These are phyloP conservation scores for Sycobia sp. DNA, from an alignment of 1,140 invertebrate genomes.

Conservation along the genomic window DNA sequence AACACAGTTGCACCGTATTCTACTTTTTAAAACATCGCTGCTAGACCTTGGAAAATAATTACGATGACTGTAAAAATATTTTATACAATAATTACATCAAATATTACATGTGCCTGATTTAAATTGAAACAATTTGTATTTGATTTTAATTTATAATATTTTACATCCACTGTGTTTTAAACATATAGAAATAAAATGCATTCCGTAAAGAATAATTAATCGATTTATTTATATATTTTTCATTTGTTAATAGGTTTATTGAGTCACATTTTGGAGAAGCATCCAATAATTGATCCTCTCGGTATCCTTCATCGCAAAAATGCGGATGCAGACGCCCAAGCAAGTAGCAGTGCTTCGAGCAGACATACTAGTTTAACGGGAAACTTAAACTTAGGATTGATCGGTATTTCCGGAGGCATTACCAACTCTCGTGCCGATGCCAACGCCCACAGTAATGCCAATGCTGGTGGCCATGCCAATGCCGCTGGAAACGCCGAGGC, in stretches of 20 bases:
- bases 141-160: no score
- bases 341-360: constrained; percentile 9
- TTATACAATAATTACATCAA: no score
- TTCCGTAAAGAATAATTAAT: no score
- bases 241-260: background rate
- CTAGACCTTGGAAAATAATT: no score
- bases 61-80: no score
- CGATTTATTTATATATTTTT: no score
- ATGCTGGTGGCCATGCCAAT: background rate
- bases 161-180: no score
- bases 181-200: no score
- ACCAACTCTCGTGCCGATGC: background rate
- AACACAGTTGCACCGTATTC: no score
- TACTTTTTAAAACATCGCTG: no score
- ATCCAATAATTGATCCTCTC: constrained; percentile 45
- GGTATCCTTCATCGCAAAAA: constrained; percentile 38
- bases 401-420: constrained; percentile 39
- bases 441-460: background rate
- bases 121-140: no score
- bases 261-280: background rate
- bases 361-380: constrained; percentile 29
- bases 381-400: constrained; percentile 40
- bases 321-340: constrained; percentile 21
- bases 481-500: background rate
- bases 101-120: no score